A percentile compares a stretch with the other conserved stretches of the same genome.
These are phyloP conservation scores for Meta bourneti DNA, from an alignment of 2,888 invertebrate genomes.

Conservation along the genomic window DNA sequence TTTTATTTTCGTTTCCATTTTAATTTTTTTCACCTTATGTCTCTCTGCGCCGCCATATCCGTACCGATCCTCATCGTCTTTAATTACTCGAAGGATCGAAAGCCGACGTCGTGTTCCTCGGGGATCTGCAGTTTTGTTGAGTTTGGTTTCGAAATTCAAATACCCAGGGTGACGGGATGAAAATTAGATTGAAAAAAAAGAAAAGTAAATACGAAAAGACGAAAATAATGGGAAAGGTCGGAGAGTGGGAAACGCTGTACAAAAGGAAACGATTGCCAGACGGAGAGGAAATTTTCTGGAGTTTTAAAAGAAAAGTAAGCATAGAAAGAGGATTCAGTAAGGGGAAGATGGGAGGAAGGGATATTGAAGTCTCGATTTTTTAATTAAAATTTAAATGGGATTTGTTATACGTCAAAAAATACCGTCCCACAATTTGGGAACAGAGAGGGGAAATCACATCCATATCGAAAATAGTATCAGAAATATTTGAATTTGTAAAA, in stretches of 20 bases:
- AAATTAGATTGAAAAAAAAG: conserved; percentile 55
- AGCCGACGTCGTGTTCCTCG: background rate
- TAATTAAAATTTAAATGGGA: conserved; percentile 68
- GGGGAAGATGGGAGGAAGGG: background rate
- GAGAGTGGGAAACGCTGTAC: conserved; percentile 3
- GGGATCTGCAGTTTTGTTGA: conserved; percentile 2
- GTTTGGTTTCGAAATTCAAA: conserved; percentile 43
- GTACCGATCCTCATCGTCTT: conserved; percentile 50
- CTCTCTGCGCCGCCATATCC: background rate
- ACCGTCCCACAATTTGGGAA: background rate
- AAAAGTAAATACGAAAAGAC: conserved; percentile 16
- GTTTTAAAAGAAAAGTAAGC: conserved; percentile 28
- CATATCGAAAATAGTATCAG: conserved; percentile 17
- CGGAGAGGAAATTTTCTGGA: conserved; percentile 17
- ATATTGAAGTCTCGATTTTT: conserved; percentile 46
- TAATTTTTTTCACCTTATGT: conserved; percentile 6
- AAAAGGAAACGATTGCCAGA: conserved; percentile 30
- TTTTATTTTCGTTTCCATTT: background rate
- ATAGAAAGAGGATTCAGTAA: background rate
- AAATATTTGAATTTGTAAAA: conserved; percentile 35
- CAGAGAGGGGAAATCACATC: background rate
- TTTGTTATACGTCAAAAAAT: conserved; percentile 36
- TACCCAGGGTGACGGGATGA: conserved; percentile 43
- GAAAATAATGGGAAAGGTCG: conserved; percentile 5
- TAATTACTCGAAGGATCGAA: conserved; percentile 56